Conservation (phyloP, 2,888 invertebrate genomes). For the Crocallis elinguaria region DNA sequence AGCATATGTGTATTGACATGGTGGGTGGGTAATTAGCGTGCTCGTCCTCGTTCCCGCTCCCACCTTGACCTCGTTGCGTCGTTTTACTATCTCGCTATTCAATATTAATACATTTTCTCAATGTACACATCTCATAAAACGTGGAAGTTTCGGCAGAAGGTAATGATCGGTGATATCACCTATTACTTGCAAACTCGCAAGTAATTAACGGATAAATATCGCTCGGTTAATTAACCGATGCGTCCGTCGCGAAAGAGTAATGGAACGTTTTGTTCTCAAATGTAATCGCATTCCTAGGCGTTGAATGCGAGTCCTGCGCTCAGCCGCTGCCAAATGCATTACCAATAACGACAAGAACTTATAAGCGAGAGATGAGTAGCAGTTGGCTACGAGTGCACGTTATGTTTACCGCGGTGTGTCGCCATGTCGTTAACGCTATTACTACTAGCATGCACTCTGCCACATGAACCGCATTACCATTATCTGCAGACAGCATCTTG, state of each 20-base stretch:
- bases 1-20: conserved; percentile 56
- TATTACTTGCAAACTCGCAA: conserved; percentile 13
- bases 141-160: conserved; percentile 49
- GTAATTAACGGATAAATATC: conserved; percentile 13
- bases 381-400: conserved; percentile 44
- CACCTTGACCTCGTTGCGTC: conserved; percentile 78
- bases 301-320: conserved; percentile 41
- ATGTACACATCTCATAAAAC: conserved; percentile 60
- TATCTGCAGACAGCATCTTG: conserved; percentile 81
- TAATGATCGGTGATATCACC: conserved; percentile 45
- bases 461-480: conserved; percentile 71
- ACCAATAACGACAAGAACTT: conserved; percentile 62
- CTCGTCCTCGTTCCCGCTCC: conserved; percentile 73
- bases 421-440: conserved; percentile 63
- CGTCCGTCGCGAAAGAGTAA: conserved; percentile 24
- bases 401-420: conserved; percentile 58
- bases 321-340: conserved; percentile 61
- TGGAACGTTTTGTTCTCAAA: conserved; percentile 40
- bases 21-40: conserved; percentile 72
- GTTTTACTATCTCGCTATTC: conserved; percentile 68
- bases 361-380: conserved; percentile 48
- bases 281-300: conserved; percentile 45
- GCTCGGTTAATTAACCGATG: conserved; percentile 12
- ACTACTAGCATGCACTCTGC: conserved; percentile 26
- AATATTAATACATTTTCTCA: conserved; percentile 68